These are phyloP conservation scores for Lepisosteus oculatus DNA, from an alignment of 2,113 vertebrate species.

Conservation along the genomic window DNA sequence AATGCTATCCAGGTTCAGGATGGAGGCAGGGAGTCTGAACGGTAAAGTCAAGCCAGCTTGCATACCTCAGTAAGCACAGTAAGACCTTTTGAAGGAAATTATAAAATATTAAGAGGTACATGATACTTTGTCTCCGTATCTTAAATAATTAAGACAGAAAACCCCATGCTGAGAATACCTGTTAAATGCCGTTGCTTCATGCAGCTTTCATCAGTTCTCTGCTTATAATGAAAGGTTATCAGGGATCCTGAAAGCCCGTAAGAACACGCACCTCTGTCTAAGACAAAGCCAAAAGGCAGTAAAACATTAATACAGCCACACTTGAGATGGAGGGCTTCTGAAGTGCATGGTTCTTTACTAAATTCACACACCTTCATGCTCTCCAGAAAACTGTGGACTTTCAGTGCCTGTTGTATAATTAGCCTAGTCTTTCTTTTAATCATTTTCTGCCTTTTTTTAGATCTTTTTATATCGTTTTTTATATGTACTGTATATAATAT, in stretches of 20 bases:
- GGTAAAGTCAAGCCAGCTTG: slow-evolving; percentile 77
- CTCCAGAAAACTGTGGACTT: background rate
- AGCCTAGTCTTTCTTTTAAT: slow-evolving; percentile 15
- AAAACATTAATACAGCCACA: background rate
- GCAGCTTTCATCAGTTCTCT: background rate
- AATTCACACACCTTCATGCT: background rate
- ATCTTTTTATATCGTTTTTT: too few species aligned
- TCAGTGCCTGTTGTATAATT: slow-evolving; percentile 13
- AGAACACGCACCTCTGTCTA: background rate
- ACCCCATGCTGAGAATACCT: slow-evolving; percentile 41
- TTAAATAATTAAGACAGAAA: slow-evolving; percentile 49
- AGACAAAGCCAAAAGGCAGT: background rate
- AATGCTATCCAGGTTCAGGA: slow-evolving; percentile 75
- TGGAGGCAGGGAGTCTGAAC: slow-evolving; percentile 78
- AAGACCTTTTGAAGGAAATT: slow-evolving; percentile 74
- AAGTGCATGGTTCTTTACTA: background rate
- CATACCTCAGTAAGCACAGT: slow-evolving; percentile 67
- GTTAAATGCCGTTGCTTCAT: slow-evolving; percentile 11
- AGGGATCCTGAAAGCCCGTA: background rate
- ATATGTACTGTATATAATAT: too few species aligned
- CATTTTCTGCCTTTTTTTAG: background rate
- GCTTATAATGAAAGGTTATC: background rate
- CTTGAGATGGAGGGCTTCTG: background rate
- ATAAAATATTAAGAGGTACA: slow-evolving; percentile 76
- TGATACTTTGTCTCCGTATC: slow-evolving; percentile 56